Conservation (phyloP, 2,888 invertebrate species). For the Harmothoe impar region DNA sequence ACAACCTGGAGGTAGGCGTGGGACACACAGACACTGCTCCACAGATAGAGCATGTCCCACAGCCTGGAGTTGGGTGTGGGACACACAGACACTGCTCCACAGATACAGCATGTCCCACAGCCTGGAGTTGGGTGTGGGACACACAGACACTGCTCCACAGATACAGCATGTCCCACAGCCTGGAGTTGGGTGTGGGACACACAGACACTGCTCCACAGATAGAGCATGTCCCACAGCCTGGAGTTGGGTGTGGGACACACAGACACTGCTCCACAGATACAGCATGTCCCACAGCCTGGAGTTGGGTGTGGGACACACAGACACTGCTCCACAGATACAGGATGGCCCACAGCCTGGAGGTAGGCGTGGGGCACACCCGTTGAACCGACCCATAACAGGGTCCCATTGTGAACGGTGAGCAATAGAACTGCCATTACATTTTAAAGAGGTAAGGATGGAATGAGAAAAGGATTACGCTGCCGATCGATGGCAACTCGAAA, state of each 20-base stretch:
- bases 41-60: no score
- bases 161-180: no score
- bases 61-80: neutral
- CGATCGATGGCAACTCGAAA: constrained; percentile 4
- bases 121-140: neutral
- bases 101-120: no score
- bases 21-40: no score
- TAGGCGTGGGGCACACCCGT: neutral
- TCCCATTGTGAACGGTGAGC: neutral
- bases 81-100: neutral
- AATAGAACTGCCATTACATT: neutral
- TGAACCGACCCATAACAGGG: neutral
- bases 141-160: neutral
- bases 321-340: neutral
- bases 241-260: neutral
- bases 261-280: neutral
- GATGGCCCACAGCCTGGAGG: neutral
- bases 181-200: neutral
- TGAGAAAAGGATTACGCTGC: neutral
- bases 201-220: neutral
- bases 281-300: no score
- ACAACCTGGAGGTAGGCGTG: neutral
- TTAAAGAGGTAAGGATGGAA: neutral
- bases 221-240: no score
- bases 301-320: no score